These are phyloP conservation scores for Denticeps clupeoides DNA, from an alignment of 2,797 vertebrate species.

Conservation along the genomic window DNA sequence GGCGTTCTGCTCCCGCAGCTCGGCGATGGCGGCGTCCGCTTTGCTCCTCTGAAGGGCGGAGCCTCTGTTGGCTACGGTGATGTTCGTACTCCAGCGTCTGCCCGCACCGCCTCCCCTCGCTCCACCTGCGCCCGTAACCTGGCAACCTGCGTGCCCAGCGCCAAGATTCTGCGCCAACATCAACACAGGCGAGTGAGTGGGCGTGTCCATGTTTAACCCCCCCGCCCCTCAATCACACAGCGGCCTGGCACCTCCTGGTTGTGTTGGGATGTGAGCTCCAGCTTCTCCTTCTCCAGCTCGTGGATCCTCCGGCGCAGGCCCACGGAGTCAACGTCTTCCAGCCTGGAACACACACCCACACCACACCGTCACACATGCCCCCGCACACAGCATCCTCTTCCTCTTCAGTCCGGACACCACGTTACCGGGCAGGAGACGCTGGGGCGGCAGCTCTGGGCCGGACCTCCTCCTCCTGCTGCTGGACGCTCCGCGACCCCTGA, in stretches of 20 bases:
- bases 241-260: constrained; percentile 71
- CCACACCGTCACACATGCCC: background rate
- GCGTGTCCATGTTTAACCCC: too few species aligned
- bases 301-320: constrained; percentile 55
- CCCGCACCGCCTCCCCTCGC: constrained; percentile 69
- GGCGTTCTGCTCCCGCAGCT: constrained; percentile 47
- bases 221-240: too few species aligned
- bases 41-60: constrained; percentile 33
- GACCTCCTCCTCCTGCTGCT: constrained; percentile 5
- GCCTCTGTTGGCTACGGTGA: constrained; percentile 61
- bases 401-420: too few species aligned
- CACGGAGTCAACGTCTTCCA: background rate
- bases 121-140: constrained; percentile 68
- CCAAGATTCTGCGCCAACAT: constrained; percentile 53
- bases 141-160: constrained; percentile 65
- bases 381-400: too few species aligned
- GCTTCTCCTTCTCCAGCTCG: constrained; percentile 67
- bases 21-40: constrained; percentile 45
- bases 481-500: background rate
- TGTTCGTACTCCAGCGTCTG: constrained; percentile 70
- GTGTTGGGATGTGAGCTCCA: constrained; percentile 61
- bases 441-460: too few species aligned
- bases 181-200: background rate
- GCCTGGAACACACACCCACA: background rate
- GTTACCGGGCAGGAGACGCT: too few species aligned